A percentile compares a stretch with the other conserved stretches of the same genome.
Evolutionary conservation across 2,113 vertebrate species (phyloP).

Genomic region (Planiliza haematocheilus): DNA sequence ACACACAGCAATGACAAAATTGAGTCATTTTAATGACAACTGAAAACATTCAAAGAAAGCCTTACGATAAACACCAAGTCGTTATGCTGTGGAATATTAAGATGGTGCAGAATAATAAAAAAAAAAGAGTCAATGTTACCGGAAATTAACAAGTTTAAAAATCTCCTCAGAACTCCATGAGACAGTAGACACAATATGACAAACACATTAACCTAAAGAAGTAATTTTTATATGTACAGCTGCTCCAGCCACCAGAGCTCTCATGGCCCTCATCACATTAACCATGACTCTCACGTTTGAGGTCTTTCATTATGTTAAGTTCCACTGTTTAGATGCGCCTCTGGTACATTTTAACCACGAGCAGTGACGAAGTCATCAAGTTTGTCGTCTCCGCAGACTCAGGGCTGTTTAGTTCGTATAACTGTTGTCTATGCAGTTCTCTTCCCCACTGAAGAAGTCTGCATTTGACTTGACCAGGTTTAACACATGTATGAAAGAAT

Average conservation of each 20-base stretch:
- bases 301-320: slow-evolving; percentile 25
- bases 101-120: slow-evolving; percentile 54
- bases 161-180: slow-evolving; percentile 33
- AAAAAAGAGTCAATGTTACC: slow-evolving; percentile 37
- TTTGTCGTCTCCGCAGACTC: slow-evolving; percentile 16
- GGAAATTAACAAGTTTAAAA: slow-evolving; percentile 55
- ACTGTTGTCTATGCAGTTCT: not conserved
- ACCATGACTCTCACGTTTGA: not conserved
- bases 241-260: slow-evolving; percentile 8
- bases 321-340: slow-evolving; percentile 29
- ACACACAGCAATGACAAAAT: slow-evolving; percentile 38
- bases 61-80: slow-evolving; percentile 51
- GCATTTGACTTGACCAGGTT: slow-evolving; percentile 22
- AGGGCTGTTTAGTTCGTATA: slow-evolving; percentile 33
- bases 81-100: slow-evolving; percentile 50
- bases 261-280: not conserved
- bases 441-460: slow-evolving; percentile 24
- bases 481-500: slow-evolving; percentile 11
- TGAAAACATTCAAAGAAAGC: slow-evolving; percentile 67
- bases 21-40: slow-evolving; percentile 68
- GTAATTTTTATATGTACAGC: slow-evolving; percentile 54
- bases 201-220: slow-evolving; percentile 46
- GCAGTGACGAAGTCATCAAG: slow-evolving; percentile 13
- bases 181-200: slow-evolving; percentile 40
- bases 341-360: slow-evolving; percentile 14